Base-by-base conservation (phyloP, 2,797 vertebrate genomes). In the Bradypodion ventrale region DNA sequence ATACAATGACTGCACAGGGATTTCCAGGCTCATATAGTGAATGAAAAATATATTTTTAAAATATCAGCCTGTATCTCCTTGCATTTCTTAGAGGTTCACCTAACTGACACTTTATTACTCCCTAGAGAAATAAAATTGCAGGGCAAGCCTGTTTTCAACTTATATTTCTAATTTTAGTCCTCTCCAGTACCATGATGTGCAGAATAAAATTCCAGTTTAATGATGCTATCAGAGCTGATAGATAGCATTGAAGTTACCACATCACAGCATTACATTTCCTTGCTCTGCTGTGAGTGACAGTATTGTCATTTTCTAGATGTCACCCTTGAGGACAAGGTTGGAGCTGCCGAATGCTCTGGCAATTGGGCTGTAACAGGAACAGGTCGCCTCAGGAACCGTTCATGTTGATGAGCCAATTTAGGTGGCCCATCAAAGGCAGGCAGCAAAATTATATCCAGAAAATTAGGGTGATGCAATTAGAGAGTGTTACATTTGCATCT, bases 131-230 rank as follows among this genome's bases (percentile, higher is more conserved):
- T 32, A 70, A 75, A 85, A 85, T 85, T 80, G 68, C 56, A 85
- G 44, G 40, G 87, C 49, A 84, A 73, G n/a, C n/a, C 80, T 85
- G 79, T 86, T 86, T 78, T 78, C 75, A 68, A 59, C 85, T 86
- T 88, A 65, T 83, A 88, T 90, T 83, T 83, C 46, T 68, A 80
- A 80, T 85, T 88, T 88, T 70, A 72, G n/a, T 78, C 83, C 32
- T 85, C 75, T 84, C 62, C 78, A 1, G 40, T 49, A 60, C 19
- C 56, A 91, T 83, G 85, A 63, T 65, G 79, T 75, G 81, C 87
- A 40, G 85, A 89, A 89, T 86, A 90, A 83, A 83, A 83, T 88
- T 88, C 91, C 87, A 91, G 76, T 83, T 83, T 93, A 89, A 78
- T 80, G 87, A 86, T 92, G 85, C 81, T 46, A 74, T 82, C 63